Base-by-base conservation (phyloP, 2,113 vertebrate species). In the Monarcha castaneiventris region DNA sequence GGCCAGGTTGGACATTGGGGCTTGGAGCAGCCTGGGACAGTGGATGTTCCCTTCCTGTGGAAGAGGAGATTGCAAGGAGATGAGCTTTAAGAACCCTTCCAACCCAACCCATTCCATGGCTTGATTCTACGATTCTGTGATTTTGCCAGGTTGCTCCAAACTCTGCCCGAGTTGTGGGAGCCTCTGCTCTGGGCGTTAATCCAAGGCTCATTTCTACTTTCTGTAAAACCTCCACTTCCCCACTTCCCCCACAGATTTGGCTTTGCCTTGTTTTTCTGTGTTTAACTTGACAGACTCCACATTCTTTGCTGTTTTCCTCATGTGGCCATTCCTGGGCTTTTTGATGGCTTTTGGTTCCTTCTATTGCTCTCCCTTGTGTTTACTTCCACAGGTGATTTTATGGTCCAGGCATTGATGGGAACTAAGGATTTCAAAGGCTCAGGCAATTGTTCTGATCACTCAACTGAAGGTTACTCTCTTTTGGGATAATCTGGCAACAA, bases 371-470 rank as follows among this genome's bases (percentile, higher is more conserved):
- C 67, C 41, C 55, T 54, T 29, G 49, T 41, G 71, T 76, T 94
- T 64, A 68, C 17, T 64, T 87, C 49, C 62, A 68, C n/a, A 61
- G 62, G 71, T 79, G 73, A 76, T 91, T 91, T 97, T 79, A 82
- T 0, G 0, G 78, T 79, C 62, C 71, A 48, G 85, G 49, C 54
- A 90, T n/a, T 0, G 0, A 79, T 3, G 44, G 46, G 85, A 95
- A 54, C 79, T 54, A 66, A 93, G 63, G 58, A 39, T 90, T 83
- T 85, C 71, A 56, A 73, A 66, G n/a, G 74, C 69, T 93, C 61
- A 39, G 73, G 71, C 46, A 96, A 62, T 80, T 90, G 88, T 62
- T 88, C 49, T 91, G 88, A 82, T 93, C 72, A 58, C 61, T 93
- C 63, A 87, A 4, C 82, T 68, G 58, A 49, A 58, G 85, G 44